Percentiles rank a stretch among this genome's conserved stretches.
phyloP scores from a whole-genome alignment of 2,113 vertebrate species.

The Cebus imitator region DNA sequence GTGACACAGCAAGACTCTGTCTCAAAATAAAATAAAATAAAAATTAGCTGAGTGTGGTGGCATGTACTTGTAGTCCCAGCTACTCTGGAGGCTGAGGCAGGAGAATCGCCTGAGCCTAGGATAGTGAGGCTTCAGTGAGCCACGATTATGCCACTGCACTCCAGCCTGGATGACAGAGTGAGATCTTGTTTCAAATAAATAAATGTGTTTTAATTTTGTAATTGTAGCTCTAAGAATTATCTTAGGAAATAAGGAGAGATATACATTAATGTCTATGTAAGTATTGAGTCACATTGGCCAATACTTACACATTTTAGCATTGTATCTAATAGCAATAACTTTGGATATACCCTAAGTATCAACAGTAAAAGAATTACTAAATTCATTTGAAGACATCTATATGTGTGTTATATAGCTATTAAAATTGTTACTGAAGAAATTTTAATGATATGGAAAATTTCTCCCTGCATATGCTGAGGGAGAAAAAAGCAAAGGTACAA shows the following conservation, averaged over 20 bases:
- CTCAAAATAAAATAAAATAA: too few relatives aligned
- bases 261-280: background rate
- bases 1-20: too few relatives aligned
- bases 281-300: background rate
- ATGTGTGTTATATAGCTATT: background rate
- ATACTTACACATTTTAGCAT: background rate
- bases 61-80: too few relatives aligned
- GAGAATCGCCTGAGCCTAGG: too few relatives aligned
- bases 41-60: too few relatives aligned
- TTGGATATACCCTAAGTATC: background rate
- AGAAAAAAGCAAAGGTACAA: background rate
- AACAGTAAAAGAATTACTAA: background rate
- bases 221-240: slow-evolving; percentile 10
- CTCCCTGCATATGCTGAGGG: background rate
- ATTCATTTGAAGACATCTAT: background rate
- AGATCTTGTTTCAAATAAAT: too few relatives aligned
- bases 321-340: background rate
- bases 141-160: too few relatives aligned
- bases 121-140: too few relatives aligned
- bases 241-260: background rate
- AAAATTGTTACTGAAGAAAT: slow-evolving; percentile 19
- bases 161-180: too few relatives aligned
- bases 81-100: too few relatives aligned
- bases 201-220: background rate
- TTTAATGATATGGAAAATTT: background rate